Evolutionary conservation across 2,888 invertebrate species (phyloP).

Genomic region (Hypomecis atomaria): DNA sequence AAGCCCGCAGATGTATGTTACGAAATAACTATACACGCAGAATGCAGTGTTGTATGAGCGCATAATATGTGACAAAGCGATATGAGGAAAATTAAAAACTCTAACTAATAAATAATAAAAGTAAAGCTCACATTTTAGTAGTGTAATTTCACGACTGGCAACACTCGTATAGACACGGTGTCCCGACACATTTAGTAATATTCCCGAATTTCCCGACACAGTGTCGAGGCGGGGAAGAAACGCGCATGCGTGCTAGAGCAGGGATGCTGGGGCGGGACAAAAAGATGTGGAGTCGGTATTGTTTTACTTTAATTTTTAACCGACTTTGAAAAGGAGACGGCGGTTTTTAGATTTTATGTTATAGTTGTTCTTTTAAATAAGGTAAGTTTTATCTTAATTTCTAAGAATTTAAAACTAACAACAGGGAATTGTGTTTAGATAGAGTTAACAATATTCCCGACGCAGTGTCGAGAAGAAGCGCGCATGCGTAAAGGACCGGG

Average conservation of each 20-base stretch:
- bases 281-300: slow-evolving; percentile 51
- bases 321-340: not conserved
- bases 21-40: too few relatives aligned
- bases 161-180: slow-evolving; percentile 20
- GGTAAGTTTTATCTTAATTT: too few relatives aligned
- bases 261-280: slow-evolving; percentile 60
- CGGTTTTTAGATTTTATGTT: not conserved
- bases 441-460: not conserved
- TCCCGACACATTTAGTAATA: not conserved
- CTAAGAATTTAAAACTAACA: too few relatives aligned
- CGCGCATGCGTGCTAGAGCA: slow-evolving; percentile 58
- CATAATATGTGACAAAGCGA: too few relatives aligned
- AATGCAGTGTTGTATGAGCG: too few relatives aligned
- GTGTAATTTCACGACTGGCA: slow-evolving; percentile 11
- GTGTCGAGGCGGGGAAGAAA: slow-evolving; percentile 17
- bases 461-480: slow-evolving; percentile 26
- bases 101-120: too few relatives aligned
- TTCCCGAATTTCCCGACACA: not conserved
- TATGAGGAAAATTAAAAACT: too few relatives aligned
- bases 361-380: too few relatives aligned
- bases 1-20: too few relatives aligned
- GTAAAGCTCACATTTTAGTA: not conserved
- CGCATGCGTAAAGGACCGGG: slow-evolving; percentile 60
- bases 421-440: too few relatives aligned
- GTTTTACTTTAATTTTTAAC: not conserved